phyloP scores from a whole-genome alignment of 30 jellyfish, hydroid and myxozoan species.

The Cassiopea xamachana region DNA sequence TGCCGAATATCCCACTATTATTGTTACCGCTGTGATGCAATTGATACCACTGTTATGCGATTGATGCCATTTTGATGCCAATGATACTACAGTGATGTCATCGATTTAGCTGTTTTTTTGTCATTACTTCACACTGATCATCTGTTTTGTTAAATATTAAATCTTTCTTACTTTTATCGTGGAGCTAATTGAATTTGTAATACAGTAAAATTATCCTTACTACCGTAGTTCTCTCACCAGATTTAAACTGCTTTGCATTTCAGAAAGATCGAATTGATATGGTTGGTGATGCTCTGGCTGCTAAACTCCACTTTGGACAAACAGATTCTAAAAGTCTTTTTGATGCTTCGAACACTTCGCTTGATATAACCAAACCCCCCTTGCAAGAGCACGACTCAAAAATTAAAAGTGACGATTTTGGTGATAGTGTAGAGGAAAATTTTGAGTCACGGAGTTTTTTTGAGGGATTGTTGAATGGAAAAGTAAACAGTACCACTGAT shows the following conservation, averaged over 20 bases:
- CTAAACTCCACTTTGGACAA: constrained; percentile 23
- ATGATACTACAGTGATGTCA: no score
- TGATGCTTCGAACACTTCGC: not conserved
- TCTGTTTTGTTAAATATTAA: no score
- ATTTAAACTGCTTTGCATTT: not conserved
- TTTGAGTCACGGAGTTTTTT: constrained; percentile 4
- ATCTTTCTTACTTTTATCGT: no score
- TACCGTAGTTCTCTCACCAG: no score
- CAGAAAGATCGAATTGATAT: constrained; percentile 39
- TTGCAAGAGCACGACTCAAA: not conserved
- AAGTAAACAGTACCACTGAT: not conserved
- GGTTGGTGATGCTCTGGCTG: constrained; percentile 3
- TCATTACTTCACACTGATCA: no score
- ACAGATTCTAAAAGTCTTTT: constrained; percentile 4
- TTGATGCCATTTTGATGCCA: no score
- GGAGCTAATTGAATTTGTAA: no score
- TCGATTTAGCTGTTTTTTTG: no score
- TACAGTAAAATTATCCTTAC: no score
- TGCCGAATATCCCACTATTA: no score
- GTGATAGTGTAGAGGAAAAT: not conserved
- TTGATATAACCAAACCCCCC: not conserved
- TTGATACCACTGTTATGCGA: no score
- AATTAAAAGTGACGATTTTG: not conserved
- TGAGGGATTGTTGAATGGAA: constrained; percentile 11
- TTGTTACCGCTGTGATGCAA: no score